phyloP scores from a whole-genome alignment of 2,113 vertebrate genomes.

The Paracanthobrama guichenoti region DNA sequence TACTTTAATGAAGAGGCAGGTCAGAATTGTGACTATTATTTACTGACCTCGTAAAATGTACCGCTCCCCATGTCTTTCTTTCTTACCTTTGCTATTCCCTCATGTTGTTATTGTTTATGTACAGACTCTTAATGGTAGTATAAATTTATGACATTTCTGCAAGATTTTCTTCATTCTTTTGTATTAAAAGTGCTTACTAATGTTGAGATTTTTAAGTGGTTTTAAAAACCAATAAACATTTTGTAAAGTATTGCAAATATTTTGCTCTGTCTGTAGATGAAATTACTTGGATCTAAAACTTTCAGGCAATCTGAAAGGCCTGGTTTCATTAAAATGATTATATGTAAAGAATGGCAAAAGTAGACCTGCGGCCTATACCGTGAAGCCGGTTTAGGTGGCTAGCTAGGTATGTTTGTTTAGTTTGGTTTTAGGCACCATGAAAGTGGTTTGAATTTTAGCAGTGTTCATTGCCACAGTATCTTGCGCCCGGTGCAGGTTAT shows the following conservation, averaged over 20 bases:
- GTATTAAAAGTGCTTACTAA: slow-evolving; percentile 91
- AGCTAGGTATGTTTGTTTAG: too few species aligned
- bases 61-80: slow-evolving; percentile 75
- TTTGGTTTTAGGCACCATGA: too few species aligned
- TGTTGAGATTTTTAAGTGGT: slow-evolving; percentile 86
- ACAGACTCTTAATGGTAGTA: slow-evolving; percentile 84
- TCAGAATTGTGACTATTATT: slow-evolving; percentile 72
- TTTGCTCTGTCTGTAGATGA: background rate
- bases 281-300: too few species aligned
- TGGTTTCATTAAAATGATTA: background rate
- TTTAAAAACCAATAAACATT: slow-evolving; percentile 96
- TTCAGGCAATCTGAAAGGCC: background rate
- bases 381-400: too few species aligned
- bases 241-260: slow-evolving; percentile 73
- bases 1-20: slow-evolving; percentile 83
- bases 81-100: slow-evolving; percentile 74
- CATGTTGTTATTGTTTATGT: slow-evolving; percentile 85
- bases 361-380: too few species aligned
- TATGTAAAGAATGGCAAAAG: background rate
- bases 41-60: slow-evolving; percentile 70
- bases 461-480: too few species aligned
- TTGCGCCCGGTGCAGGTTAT: too few species aligned
- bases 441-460: too few species aligned
- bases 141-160: slow-evolving; percentile 87
- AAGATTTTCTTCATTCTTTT: slow-evolving; percentile 84